Evolutionary conservation across 2,888 invertebrate genomes (phyloP), one percentile per base, ranked within the genome.

Genomic region (Falcaria lacertinaria): DNA sequence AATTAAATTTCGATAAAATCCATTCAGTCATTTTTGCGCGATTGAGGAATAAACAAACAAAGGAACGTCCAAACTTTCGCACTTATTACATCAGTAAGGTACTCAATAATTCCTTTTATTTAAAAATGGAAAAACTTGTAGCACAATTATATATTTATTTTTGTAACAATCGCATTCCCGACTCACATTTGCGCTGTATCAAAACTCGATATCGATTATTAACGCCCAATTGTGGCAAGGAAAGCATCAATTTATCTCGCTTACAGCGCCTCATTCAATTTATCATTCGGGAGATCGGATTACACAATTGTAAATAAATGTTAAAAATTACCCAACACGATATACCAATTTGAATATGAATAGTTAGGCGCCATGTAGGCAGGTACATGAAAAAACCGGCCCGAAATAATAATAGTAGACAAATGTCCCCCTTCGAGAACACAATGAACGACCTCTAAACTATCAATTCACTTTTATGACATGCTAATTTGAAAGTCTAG

Each of bases 381-480:
- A 87, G 85, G 79, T 82, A 85, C 80, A 80, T 79, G 81, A 82
- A 84, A 81, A 86, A 87, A 84, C 88, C 82, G 86, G 87, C 77
- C 76, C 80, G 69, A 78, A 74, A 83, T 82, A 80, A 74, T 74
- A 74, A 84, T 80, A 68, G 74, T 75, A 84, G 86, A 87, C 82
- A 82, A 86, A 85, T 86, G 86, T 85, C 80, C 80, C 75, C 75
- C 69, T 75, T 67, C 69, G 58, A 66, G 66, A 70, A 77, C 79
- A 87, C 88, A 88, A 86, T 84, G 78, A 72, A 62, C 70, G 74
- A 70, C 80, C 80, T 78, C 79, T 69, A 71, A 77, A 66, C 72
- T 72, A 83, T 80, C 80, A 74, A 77, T 80, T 80, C 74, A 77
- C 74, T 79, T 80, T 77, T 74, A 71, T 77, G 73, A 80, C 74